Evolutionary conservation across 92 coral and sea anemone species (phyloP).

Genomic region (Metridium senile): DNA sequence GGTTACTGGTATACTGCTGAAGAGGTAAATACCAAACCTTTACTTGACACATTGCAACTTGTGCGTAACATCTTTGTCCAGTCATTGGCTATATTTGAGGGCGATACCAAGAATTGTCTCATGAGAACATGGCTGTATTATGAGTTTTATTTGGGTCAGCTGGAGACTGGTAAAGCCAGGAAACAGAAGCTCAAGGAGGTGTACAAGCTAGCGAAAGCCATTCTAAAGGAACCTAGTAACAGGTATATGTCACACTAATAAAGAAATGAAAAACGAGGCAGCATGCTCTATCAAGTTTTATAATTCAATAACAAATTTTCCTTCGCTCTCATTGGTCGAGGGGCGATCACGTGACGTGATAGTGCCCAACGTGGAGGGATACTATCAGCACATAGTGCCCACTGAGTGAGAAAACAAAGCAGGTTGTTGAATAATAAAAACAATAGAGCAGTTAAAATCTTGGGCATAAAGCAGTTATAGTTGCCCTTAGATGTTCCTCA

Average conservation of each 20-base stretch:
- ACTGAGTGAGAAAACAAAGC: no score
- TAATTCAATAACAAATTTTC: no score
- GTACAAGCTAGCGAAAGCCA: constrained; percentile 79
- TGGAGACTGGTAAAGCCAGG: constrained; percentile 51
- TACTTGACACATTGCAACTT: constrained; percentile 40
- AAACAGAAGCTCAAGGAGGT: constrained; percentile 73
- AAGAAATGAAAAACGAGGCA: not conserved
- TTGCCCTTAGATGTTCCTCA: no score
- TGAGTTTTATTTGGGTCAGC: constrained; percentile 60
- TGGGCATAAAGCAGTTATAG: not conserved
- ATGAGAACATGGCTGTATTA: constrained; percentile 74
- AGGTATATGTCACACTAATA: constrained; percentile 40
- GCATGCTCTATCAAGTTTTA: no score
- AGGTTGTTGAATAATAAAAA: no score
- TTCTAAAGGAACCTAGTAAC: constrained; percentile 76
- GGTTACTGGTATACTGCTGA: constrained; percentile 38
- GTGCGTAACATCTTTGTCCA: constrained; percentile 81
- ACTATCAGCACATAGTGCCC: no score
- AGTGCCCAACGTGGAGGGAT: no score
- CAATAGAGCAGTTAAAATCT: no score
- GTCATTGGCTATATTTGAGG: constrained; percentile 67
- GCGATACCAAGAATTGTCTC: constrained; percentile 51
- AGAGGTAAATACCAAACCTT: constrained; percentile 29
- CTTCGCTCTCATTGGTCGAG: no score
- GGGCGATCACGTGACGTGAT: no score